Percentiles rank a stretch among this genome's conserved stretches.
phyloP scores from a whole-genome alignment of 1,140 invertebrate genomes.

The Trichonephila clavata region DNA sequence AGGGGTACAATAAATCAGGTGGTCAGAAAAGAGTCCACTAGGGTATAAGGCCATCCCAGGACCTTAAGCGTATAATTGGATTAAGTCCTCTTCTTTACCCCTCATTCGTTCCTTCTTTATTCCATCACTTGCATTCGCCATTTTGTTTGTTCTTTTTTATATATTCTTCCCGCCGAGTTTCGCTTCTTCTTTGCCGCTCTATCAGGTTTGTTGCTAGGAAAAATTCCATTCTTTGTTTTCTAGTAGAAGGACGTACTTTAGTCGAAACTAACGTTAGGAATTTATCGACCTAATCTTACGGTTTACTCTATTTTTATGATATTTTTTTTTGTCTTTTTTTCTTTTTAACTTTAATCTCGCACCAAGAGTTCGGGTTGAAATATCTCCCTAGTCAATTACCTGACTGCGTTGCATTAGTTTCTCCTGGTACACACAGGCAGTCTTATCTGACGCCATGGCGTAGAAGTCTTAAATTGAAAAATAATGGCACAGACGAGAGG shows the following conservation, averaged over 20 bases:
- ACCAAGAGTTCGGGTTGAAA: slow-evolving; percentile 48
- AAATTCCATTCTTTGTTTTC: slow-evolving; percentile 68
- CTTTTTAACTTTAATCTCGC: slow-evolving; percentile 66
- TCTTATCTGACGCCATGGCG: slow-evolving; percentile 15
- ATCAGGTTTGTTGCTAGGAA: slow-evolving; percentile 56
- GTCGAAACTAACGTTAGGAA: slow-evolving; percentile 69
- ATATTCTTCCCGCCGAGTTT: slow-evolving; percentile 10
- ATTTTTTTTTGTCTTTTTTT: slow-evolving; percentile 19
- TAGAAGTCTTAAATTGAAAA: slow-evolving; percentile 70
- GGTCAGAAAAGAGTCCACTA: slow-evolving; percentile 67
- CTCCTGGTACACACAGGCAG: background rate
- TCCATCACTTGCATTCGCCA: slow-evolving; percentile 49
- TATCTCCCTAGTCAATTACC: slow-evolving; percentile 74
- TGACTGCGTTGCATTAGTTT: slow-evolving; percentile 67
- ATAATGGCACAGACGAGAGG: slow-evolving; percentile 62
- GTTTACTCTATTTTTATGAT: slow-evolving; percentile 68
- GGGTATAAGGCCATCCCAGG: slow-evolving; percentile 43
- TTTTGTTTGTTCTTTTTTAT: slow-evolving; percentile 1
- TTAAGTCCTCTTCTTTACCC: slow-evolving; percentile 63
- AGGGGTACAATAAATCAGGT: slow-evolving; percentile 67
- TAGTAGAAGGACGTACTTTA: slow-evolving; percentile 60
- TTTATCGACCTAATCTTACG: slow-evolving; percentile 74
- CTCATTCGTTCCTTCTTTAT: slow-evolving; percentile 56
- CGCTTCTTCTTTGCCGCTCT: slow-evolving; percentile 43
- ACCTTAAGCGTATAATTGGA: slow-evolving; percentile 74